Percentiles rank a stretch among this genome's conserved stretches.
Evolutionary conservation across 92 coral and sea anemone genomes (phyloP).

Genomic region (Epizoanthus illoricatus): DNA sequence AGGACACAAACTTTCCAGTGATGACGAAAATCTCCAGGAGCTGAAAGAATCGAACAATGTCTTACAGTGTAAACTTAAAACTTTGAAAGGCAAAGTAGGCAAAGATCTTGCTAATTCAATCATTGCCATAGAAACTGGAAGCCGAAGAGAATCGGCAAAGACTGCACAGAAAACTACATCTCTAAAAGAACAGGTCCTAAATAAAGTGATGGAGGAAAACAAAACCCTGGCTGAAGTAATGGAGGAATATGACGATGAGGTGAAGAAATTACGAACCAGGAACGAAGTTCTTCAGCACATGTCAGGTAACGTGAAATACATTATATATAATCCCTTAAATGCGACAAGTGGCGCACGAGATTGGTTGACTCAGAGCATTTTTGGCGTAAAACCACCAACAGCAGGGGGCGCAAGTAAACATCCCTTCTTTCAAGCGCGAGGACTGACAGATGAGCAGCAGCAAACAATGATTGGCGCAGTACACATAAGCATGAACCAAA

Average conservation of each 20-base stretch:
- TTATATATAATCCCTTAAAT: too few relatives aligned
- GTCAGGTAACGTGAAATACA: too few relatives aligned
- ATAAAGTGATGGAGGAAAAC: constrained; percentile 1
- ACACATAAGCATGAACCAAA: too few relatives aligned
- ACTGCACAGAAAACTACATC: background rate
- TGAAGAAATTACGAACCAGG: constrained; percentile 13
- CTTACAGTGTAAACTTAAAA: background rate
- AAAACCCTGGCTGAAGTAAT: constrained; percentile 11
- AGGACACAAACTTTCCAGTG: background rate
- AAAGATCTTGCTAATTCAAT: background rate
- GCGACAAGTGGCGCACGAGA: too few relatives aligned
- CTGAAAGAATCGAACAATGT: background rate
- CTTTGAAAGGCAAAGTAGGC: background rate
- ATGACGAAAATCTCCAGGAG: background rate
- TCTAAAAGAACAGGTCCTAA: background rate
- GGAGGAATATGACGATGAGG: constrained; percentile 29
- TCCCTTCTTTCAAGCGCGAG: too few relatives aligned
- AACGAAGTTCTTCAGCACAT: too few relatives aligned
- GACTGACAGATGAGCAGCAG: too few relatives aligned
- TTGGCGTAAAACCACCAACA: too few relatives aligned
- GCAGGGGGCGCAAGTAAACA: too few relatives aligned
- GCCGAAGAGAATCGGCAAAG: background rate
- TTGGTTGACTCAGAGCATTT: too few relatives aligned
- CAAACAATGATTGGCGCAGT: too few relatives aligned
- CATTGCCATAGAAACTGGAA: background rate